Conservation (phyloP, 2,888 invertebrate species). For the Tetragonula carbonaria region DNA sequence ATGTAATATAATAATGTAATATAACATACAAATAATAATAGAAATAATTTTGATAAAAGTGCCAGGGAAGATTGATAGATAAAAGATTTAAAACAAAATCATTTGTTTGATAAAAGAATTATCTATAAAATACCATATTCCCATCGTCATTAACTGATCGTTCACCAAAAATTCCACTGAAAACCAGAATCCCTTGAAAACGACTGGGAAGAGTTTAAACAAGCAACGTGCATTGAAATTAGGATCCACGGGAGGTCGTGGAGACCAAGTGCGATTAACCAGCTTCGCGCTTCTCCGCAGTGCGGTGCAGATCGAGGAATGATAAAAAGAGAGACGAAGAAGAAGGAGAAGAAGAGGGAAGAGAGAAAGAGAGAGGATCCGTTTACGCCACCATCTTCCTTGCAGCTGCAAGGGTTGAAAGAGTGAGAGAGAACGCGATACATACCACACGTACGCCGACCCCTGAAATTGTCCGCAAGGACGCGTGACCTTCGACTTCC, state of each 20-base stretch:
- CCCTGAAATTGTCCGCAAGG: slow-evolving; percentile 65
- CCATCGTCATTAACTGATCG: too few relatives aligned
- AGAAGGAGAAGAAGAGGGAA: too few relatives aligned
- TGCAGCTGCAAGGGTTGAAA: slow-evolving; percentile 49
- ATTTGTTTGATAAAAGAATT: too few relatives aligned
- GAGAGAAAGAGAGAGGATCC: not conserved
- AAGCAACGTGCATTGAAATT: not conserved
- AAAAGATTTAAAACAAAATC: too few relatives aligned
- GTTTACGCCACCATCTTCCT: slow-evolving; percentile 1
- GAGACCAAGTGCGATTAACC: slow-evolving; percentile 74
- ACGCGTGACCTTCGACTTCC: slow-evolving; percentile 66
- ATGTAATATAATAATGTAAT: too few relatives aligned
- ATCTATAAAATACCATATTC: too few relatives aligned
- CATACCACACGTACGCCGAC: slow-evolving; percentile 64
- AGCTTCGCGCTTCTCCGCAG: slow-evolving; percentile 69
- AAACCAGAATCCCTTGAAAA: not conserved
- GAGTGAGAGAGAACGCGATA: slow-evolving; percentile 34
- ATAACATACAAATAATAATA: too few relatives aligned
- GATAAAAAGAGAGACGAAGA: not conserved
- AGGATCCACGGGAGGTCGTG: slow-evolving; percentile 36
- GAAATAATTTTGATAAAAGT: too few relatives aligned
- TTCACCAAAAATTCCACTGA: not conserved
- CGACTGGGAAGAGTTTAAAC: not conserved
- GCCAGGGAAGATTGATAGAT: too few relatives aligned
- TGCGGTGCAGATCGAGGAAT: slow-evolving; percentile 55